Base-by-base conservation (phyloP, 37 sponge, comb jelly and placozoan genomes). In the Chondrilla cf. caribensis region DNA sequence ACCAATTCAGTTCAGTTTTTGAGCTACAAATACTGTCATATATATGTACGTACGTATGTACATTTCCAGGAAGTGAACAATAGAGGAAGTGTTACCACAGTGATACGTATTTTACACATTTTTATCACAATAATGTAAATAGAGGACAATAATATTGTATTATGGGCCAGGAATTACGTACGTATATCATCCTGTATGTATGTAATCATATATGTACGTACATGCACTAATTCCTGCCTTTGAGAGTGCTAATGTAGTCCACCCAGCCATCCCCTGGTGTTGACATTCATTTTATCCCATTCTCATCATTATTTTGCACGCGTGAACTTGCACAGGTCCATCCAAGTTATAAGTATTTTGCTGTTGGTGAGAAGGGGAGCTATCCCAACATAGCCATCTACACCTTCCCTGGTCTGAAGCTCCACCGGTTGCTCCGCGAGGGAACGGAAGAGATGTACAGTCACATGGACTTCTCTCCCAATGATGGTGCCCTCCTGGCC, bases 361-460 rank as follows among this genome's bases (percentile, higher is more conserved):
- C 99, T 3, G 99, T 98, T 8, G 99, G 93, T 14, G 99, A 98
- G 91, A 93, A 96, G 65, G 99, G 99, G 29, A 64, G 21, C 44
- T 44, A 86, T 2, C 99, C 99, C 2, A 79, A 79, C 55, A 98
- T 98, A 51, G 81, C 84, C 81, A 90, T 98, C 70, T 96, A 89
- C 84, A 81, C 77, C 65, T 96, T 88, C 70, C 96, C 99, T 26
- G 80, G 83, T 18, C 95, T 98, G 35, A 85, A 60, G 54, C 88
- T 98, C 26, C 73, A 94, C 78, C 83, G 99, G 3, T 36, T 96
- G n/a, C 87, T 96, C 31, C 70, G 88, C 70, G 88, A 75, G 31
- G 92, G 90, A 0, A 89, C 90, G 1, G 90, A 89, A 79, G 78
- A 84, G 79, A 41, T 66, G 58, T 89, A 89, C 79, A 83, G 86